These are phyloP conservation scores for Apodemia mormo DNA, from an alignment of 2,888 invertebrate genomes.

Conservation along the genomic window DNA sequence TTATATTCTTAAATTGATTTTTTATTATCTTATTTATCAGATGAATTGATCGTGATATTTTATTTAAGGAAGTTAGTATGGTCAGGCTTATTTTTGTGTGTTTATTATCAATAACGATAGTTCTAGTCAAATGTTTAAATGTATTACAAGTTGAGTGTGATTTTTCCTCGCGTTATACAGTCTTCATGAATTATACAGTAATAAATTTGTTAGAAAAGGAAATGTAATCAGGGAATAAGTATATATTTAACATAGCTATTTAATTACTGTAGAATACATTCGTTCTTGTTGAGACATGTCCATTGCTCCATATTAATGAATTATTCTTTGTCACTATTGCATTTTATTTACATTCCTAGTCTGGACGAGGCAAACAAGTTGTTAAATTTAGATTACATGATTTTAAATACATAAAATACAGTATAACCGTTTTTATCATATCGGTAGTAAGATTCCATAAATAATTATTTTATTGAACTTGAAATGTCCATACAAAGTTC, in stretches of 20 bases:
- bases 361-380: neutral
- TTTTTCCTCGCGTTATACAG: slow-evolving; percentile 20
- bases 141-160: slow-evolving; percentile 24
- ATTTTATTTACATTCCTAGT: slow-evolving; percentile 37
- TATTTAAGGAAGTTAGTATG: neutral
- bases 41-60: slow-evolving; percentile 1
- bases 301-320: slow-evolving; percentile 6
- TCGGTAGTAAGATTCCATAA: neutral
- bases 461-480: neutral
- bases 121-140: slow-evolving; percentile 27
- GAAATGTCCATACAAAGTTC: neutral
- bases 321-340: slow-evolving; percentile 14
- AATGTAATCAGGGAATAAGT: neutral
- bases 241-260: neutral
- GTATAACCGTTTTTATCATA: neutral
- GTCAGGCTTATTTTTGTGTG: neutral
- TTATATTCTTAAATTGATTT: neutral
- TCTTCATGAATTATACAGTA: neutral
- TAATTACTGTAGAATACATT: neutral
- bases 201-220: neutral
- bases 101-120: slow-evolving; percentile 14
- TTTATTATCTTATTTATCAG: neutral
- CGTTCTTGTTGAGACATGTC: slow-evolving; percentile 2
- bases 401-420: neutral
- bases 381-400: neutral